Evolutionary conservation across 2,888 invertebrate species (phyloP), one percentile per base, ranked within the genome.

Genomic region (Andrena bicolor): DNA sequence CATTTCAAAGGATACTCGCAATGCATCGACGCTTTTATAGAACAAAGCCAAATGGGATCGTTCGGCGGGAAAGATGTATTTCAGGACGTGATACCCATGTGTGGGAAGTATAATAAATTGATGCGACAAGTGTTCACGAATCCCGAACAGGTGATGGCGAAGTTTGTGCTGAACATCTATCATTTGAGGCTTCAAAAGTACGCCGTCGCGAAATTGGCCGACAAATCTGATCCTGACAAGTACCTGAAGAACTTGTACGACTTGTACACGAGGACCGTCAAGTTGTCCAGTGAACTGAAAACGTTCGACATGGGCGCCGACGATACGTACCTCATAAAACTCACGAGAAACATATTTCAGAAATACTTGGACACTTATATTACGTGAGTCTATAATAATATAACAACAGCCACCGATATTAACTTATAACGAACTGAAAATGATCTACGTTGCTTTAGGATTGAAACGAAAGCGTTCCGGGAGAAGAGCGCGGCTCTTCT

Each of bases 1-100:
- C 98, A 99, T 91, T 99, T 99, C 92, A 99, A 99, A 95, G 98
- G 99, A 1, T 99, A 99, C 94, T 97, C 98, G 0, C 98, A 98
- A 88, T 99, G 99, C 94, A 96, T 99, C 68, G 98, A 99, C 95
- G 98, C 98, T 0, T 99, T 98, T 92, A 99, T 99, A 90, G 99
- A 99, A 92, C 98, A 99, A 88, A 98, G 99, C 93, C 99, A 99
- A 95, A 96, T 97, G 96, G 97, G 97, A 88, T 97, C 98, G 0
- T 96, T 98, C 88, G 95, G 97, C 6, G 97, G 97, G 28, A 97
- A 97, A 92, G 98, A 99, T 93, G 97, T 99, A 74, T 99, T 99
- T 94, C 96, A 96, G 69, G 97, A 99, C 80, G 97, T 99, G 13
- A 95, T 98, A 61, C 98, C 98, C 0, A 95, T 99, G 88, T 99